Percentiles rank a stretch among this genome's conserved stretches.
Conservation (phyloP, 2,888 invertebrate genomes). For the Pachymerium ferrugineum region DNA sequence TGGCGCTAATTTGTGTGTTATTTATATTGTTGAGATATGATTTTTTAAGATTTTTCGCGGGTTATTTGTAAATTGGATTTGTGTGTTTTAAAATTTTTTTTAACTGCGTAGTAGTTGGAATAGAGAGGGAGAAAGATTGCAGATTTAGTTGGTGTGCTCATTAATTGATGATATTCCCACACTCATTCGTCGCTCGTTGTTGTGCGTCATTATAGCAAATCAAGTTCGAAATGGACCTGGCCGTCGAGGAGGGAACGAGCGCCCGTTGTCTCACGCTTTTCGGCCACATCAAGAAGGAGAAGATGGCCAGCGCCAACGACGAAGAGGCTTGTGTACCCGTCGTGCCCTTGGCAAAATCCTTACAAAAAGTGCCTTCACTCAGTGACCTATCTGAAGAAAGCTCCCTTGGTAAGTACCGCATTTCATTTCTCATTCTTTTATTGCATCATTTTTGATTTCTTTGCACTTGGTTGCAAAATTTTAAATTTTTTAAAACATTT, state of each 20-base stretch:
- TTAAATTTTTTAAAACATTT: too few relatives aligned
- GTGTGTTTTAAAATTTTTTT: too few relatives aligned
- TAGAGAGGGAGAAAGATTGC: too few relatives aligned
- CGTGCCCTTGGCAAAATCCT: constrained; percentile 45
- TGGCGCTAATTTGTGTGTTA: too few relatives aligned
- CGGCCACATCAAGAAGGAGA: constrained; percentile 35
- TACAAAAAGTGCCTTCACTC: constrained; percentile 80
- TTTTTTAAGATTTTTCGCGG: too few relatives aligned
- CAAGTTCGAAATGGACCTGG: constrained; percentile 35
- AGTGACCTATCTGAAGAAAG: constrained; percentile 87
- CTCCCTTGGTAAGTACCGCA: constrained; percentile 70
- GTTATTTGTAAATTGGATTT: too few relatives aligned
- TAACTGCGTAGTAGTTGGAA: too few relatives aligned
- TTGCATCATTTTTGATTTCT: not conserved
- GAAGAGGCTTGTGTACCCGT: constrained; percentile 54
- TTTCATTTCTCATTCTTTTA: not conserved
- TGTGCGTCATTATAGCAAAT: constrained; percentile 31
- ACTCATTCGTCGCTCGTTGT: not conserved
- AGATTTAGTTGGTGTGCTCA: not conserved
- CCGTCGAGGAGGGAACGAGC: constrained; percentile 28
- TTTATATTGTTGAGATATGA: too few relatives aligned
- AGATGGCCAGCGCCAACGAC: constrained; percentile 39
- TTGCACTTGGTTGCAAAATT: not conserved
- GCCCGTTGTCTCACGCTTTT: not conserved
- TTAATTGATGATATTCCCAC: not conserved